phyloP scores from a whole-genome alignment of 2,888 invertebrate genomes.

The Himalopsyche anomala region DNA sequence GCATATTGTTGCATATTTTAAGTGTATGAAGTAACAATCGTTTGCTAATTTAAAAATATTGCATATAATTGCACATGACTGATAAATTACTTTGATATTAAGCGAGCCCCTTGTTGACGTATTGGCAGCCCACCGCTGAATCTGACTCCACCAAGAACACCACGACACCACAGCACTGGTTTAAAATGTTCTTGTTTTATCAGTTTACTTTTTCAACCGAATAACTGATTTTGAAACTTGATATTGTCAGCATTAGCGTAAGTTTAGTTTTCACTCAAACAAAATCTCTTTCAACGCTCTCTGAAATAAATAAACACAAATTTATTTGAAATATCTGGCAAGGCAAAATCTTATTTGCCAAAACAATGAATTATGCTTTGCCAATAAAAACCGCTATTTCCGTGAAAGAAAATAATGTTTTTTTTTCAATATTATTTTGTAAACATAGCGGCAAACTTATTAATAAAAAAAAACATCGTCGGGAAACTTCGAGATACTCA shows the following conservation, averaged over 20 bases:
- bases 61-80: too few relatives aligned
- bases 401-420: not conserved
- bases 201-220: too few relatives aligned
- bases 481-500: not conserved
- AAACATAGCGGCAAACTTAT: not conserved
- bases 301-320: not conserved
- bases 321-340: slow-evolving; percentile 15
- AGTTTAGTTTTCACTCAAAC: not conserved
- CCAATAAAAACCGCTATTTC: slow-evolving; percentile 1
- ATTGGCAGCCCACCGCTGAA: too few relatives aligned
- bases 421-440: not conserved
- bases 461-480: not conserved
- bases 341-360: not conserved
- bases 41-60: too few relatives aligned
- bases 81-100: too few relatives aligned
- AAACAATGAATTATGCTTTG: slow-evolving; percentile 15
- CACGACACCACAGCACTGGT: too few relatives aligned
- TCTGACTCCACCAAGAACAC: too few relatives aligned
- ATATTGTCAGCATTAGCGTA: not conserved
- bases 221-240: too few relatives aligned
- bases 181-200: too few relatives aligned
- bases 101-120: too few relatives aligned
- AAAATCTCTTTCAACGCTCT: slow-evolving; percentile 12
- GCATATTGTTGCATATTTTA: too few relatives aligned
- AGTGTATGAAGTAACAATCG: too few relatives aligned